These are phyloP conservation scores for Adoxophyes honmai DNA, from an alignment of 1,140 invertebrate species.

Conservation along the genomic window DNA sequence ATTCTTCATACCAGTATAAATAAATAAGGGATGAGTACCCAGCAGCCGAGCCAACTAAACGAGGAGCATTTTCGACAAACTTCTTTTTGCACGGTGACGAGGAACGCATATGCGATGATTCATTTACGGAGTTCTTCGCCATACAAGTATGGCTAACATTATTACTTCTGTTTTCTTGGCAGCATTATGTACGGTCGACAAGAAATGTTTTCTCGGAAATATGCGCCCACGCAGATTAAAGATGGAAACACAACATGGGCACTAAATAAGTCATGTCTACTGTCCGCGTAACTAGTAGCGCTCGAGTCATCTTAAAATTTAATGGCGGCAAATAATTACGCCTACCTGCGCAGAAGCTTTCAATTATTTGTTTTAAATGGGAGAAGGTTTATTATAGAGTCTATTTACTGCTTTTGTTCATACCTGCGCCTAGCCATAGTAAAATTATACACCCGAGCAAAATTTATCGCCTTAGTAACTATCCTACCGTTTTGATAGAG, in stretches of 20 bases:
- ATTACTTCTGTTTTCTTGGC: constrained; percentile 73
- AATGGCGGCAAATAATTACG: constrained; percentile 35
- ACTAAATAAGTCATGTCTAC: constrained; percentile 68
- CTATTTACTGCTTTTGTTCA: constrained; percentile 5
- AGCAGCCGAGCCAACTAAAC: constrained; percentile 46
- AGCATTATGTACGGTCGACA: constrained; percentile 63
- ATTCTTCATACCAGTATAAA: constrained; percentile 72
- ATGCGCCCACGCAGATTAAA: constrained; percentile 73
- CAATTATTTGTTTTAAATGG: constrained; percentile 22
- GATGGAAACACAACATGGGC: constrained; percentile 68
- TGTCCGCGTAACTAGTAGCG: constrained; percentile 54
- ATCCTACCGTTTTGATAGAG: not conserved
- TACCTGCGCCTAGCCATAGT: not conserved
- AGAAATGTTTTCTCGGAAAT: constrained; percentile 74
- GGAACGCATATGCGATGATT: constrained; percentile 73
- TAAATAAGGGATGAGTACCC: constrained; percentile 72
- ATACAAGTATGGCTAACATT: constrained; percentile 71
- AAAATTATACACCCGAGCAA: not conserved
- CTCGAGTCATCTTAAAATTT: constrained; percentile 41
- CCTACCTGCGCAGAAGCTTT: constrained; percentile 19
- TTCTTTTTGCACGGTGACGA: constrained; percentile 67
- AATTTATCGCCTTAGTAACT: not conserved
- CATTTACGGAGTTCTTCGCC: constrained; percentile 71
- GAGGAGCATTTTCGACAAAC: constrained; percentile 73
- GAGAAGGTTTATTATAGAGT: not conserved